Conservation (phyloP, 2,797 vertebrate species). For the Podarcis siculus region DNA sequence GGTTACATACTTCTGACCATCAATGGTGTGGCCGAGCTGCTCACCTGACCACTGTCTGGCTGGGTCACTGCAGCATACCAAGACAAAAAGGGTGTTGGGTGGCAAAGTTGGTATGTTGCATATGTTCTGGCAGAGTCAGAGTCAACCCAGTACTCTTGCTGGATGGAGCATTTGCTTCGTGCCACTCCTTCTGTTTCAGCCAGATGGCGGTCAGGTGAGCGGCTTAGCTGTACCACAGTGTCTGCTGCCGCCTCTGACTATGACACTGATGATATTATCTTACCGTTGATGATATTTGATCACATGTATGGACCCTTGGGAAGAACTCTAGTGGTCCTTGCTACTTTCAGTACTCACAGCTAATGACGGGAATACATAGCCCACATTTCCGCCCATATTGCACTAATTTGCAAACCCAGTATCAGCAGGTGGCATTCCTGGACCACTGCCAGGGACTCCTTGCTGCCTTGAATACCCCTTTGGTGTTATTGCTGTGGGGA, state of each 20-base stretch:
- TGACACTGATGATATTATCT: background rate
- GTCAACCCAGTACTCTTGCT: too few species aligned
- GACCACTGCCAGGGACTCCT: background rate
- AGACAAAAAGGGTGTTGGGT: too few species aligned
- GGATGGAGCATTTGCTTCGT: too few species aligned
- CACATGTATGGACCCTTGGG: background rate
- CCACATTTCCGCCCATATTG: background rate
- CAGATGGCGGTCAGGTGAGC: background rate
- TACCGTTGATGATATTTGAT: background rate
- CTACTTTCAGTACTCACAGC: background rate
- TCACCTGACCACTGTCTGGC: too few species aligned
- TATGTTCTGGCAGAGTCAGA: too few species aligned
- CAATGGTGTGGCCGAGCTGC: too few species aligned
- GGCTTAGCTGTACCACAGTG: too few species aligned
- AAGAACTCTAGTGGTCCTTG: background rate
- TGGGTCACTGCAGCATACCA: too few species aligned
- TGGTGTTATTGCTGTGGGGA: background rate
- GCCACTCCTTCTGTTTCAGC: too few species aligned
- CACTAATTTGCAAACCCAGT: background rate
- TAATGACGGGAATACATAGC: background rate
- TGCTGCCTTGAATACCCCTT: background rate
- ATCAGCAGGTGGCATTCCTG: background rate
- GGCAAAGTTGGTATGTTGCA: too few species aligned
- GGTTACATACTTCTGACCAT: background rate
- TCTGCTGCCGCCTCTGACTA: background rate